Base-by-base conservation (phyloP, 2,797 vertebrate genomes). In the Lemur catta region DNA sequence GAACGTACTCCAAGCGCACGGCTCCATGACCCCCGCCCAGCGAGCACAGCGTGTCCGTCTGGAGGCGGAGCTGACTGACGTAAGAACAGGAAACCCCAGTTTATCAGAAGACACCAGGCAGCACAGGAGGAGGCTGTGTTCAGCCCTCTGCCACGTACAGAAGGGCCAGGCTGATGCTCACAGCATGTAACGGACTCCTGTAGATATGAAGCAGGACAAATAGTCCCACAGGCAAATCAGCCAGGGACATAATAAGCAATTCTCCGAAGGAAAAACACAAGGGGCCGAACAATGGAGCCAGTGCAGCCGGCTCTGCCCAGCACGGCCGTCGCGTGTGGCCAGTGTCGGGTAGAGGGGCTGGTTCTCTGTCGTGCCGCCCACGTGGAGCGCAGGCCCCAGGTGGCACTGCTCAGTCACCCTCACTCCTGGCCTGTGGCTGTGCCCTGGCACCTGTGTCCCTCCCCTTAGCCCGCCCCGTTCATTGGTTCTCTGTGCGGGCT, bases 11-110 rank as follows among this genome's bases (percentile, higher is more conserved):
- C 2, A 15, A 20, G 48, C 2, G 7, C 14, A 1, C 7, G 18
- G 78, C 33, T 57, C 57, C 30, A 4, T 4, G 59, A 7, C 17
- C 86, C 38, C 15, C 81, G 33, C 2, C 0, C 7, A 13, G 24
- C 0, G 1, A 59, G 30, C 13, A 6, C 22, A 43, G 69, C 0
- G 0, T 4, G 0, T 1, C 17, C 28, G 17, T 18, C 46, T 14
- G 55, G 65, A 71, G 71, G 24, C 14, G 59, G 15, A 28, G 22
- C 4, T 57, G 55, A 57, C 30, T 84, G 74, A 52, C 41, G 11
- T 11, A 30, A 59, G 92, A 65, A 59, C 10, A 4, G 61, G 33
- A 79, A 79, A 57, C 18, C 22, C 22, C 4, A 28, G 48, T 35
- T 13, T 48, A 35, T 61, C n/a, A 33, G 74, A 76, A 55, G 76